Evolutionary conservation across 37 sponge, comb jelly and placozoan genomes (phyloP).

Genomic region (Agelas oroides): DNA sequence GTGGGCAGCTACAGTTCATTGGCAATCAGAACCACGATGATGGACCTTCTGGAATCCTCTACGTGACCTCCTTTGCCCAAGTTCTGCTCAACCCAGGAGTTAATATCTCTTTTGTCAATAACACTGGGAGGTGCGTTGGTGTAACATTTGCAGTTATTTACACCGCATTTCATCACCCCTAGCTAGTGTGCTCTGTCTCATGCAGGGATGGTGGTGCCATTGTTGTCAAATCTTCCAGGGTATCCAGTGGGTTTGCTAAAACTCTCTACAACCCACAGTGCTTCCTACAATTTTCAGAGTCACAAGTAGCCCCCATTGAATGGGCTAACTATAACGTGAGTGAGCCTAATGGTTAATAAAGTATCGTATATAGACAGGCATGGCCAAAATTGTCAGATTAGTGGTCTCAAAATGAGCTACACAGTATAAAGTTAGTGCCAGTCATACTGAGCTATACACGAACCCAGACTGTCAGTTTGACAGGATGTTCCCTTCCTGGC

Average conservation of each 20-base stretch:
- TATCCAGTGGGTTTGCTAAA: conserved; percentile 13
- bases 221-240: conserved; percentile 14
- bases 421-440: no score
- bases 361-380: no score
- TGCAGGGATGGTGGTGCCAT: conserved; percentile 46
- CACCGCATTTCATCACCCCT: background rate
- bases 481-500: no score
- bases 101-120: conserved; percentile 31
- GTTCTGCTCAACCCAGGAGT: conserved; percentile 16
- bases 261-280: conserved; percentile 54
- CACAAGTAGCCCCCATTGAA: background rate
- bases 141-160: background rate
- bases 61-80: conserved; percentile 46
- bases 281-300: conserved; percentile 31
- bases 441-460: no score
- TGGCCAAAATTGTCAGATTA: no score
- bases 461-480: no score
- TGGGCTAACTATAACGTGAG: background rate
- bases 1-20: background rate
- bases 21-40: conserved; percentile 16
- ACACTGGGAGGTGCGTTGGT: conserved; percentile 59
- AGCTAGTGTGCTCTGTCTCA: no score
- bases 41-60: conserved; percentile 35
- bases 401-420: no score
- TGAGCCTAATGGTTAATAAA: no score